phyloP scores from a whole-genome alignment of 2,797 vertebrate species.

The Scomberomorus guttatus region DNA sequence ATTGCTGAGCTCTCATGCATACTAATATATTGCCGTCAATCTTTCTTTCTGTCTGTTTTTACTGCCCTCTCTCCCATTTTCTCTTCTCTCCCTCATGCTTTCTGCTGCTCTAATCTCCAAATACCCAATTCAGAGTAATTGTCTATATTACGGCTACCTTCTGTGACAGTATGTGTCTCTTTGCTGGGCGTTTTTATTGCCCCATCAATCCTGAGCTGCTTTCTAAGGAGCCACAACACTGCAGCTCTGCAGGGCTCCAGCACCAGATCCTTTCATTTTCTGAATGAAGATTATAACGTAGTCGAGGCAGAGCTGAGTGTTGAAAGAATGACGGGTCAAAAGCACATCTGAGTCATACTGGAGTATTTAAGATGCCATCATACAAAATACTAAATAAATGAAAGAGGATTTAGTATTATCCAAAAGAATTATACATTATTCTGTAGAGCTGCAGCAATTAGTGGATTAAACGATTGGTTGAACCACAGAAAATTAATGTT shows the following conservation, averaged over 20 bases:
- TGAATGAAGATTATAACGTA: neutral
- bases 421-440: too few relatives aligned
- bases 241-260: neutral
- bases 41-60: neutral
- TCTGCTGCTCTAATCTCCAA: neutral
- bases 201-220: conserved; percentile 21
- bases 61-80: neutral
- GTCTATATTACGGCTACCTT: conserved; percentile 8
- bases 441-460: too few relatives aligned
- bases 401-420: too few relatives aligned
- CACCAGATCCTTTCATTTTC: neutral
- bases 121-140: neutral
- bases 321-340: neutral
- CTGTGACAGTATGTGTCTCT: conserved; percentile 5
- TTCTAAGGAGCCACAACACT: neutral
- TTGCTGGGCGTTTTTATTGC: conserved; percentile 25
- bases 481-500: too few relatives aligned
- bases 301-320: neutral
- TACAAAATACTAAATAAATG: too few relatives aligned
- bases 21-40: conserved; percentile 5
- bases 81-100: neutral
- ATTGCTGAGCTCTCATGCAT: neutral
- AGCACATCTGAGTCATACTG: too few relatives aligned
- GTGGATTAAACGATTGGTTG: too few relatives aligned
- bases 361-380: too few relatives aligned